Evolutionary conservation across 2,888 invertebrate genomes (phyloP).

Genomic region (Melitaea athalia): DNA sequence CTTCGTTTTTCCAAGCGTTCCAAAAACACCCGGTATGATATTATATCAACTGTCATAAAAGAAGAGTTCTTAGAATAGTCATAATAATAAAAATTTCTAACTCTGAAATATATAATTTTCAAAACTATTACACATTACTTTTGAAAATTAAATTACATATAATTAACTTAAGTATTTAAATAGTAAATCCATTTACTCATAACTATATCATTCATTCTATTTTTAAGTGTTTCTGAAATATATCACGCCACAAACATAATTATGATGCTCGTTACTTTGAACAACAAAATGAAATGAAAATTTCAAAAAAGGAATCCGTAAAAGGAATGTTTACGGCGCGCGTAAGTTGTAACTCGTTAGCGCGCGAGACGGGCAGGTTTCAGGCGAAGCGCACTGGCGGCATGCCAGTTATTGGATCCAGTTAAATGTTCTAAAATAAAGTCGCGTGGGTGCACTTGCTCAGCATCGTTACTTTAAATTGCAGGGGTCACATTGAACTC

Average conservation of each 20-base stretch:
- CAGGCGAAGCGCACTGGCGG: conserved; percentile 52
- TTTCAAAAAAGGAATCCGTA: conserved; percentile 51
- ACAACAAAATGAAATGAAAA: conserved; percentile 28
- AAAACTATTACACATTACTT: no score
- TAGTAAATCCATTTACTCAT: no score
- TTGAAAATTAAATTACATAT: no score
- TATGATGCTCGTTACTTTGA: conserved; percentile 35
- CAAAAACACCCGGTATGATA: no score
- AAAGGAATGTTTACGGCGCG: conserved; percentile 62
- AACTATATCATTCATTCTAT: conserved; percentile 8
- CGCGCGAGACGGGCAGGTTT: conserved; percentile 32
- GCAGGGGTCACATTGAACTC: conserved; percentile 40
- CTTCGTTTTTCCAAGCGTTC: no score
- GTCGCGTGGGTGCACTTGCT: conserved; percentile 49
- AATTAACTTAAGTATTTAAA: no score
- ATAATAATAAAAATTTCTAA: no score
- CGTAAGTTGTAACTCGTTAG: conserved; percentile 60
- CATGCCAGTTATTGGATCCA: conserved; percentile 53
- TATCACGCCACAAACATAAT: conserved; percentile 11
- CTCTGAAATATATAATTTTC: no score
- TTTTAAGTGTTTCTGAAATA: conserved; percentile 24
- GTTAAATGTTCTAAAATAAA: conserved; percentile 59
- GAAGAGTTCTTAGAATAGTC: no score
- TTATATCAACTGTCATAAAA: no score
- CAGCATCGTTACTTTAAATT: conserved; percentile 31